Base-by-base conservation (phyloP, 2,888 invertebrate genomes). In the Hypolimnas misippus region DNA sequence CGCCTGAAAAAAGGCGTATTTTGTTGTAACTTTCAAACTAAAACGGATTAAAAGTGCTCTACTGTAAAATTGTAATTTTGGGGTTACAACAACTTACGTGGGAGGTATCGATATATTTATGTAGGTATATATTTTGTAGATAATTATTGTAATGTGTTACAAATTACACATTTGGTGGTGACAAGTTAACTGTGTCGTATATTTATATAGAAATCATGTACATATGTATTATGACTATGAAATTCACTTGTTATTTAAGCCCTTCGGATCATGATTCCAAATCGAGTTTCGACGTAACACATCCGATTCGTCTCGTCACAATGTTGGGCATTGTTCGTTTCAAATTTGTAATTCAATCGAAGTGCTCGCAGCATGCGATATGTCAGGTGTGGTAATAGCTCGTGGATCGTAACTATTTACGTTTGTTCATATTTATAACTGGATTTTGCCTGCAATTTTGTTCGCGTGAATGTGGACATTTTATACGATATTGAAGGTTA, bases 331-430 rank as follows among this genome's bases (percentile, higher is more conserved):
- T 81, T 80, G 83, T 83, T 83, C 78, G 80, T 71, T 76, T 81
- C 76, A 74, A 54, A 78, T 85, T 82, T 82, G 82, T 84, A 84
- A 85, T 85, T 83, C 82, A 84, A 87, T 84, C 78, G 78, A 81
- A 78, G 79, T 77, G 79, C 80, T 78, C 79, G 70, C 82, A 78
- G 81, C 82, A 79, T 84, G 83, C 78, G 77, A 83, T 83, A 81
- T 84, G 81, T 81, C 79, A 78, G 72, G 73, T 86, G 81, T 77
- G 74, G 86, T 75, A 84, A 88, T 69, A 72, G 67, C 52, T 67
- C 60, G 72, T 70, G 72, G 67, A 67, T 77, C 75, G 76, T 77
- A 76, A 77, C 74, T 73, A 76, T 79, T 72, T 74, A 73, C 71
- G 70, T 76, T 76, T 69, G 66, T 63, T 55, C 67, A 67, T 66